These are phyloP conservation scores for Uloborus plumipes DNA, from an alignment of 2,888 invertebrate species.

Conservation along the genomic window DNA sequence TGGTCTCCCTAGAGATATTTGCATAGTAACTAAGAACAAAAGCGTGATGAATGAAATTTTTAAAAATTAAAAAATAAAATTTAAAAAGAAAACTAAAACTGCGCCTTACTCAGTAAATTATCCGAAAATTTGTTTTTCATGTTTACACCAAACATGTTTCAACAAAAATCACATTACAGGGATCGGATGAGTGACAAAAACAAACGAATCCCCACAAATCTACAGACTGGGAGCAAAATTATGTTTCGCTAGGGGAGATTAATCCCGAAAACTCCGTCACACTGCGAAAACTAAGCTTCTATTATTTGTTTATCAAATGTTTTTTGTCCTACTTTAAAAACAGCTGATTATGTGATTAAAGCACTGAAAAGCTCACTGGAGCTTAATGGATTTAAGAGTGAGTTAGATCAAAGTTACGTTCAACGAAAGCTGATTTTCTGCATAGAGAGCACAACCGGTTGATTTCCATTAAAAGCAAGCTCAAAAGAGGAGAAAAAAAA, in stretches of 20 bases:
- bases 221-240: conserved; percentile 26
- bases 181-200: conserved; percentile 18
- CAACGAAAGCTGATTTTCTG: background rate
- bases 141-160: too few relatives aligned
- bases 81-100: too few relatives aligned
- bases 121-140: too few relatives aligned
- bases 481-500: too few relatives aligned
- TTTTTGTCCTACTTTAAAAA: conserved; percentile 28
- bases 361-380: conserved; percentile 34
- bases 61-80: too few relatives aligned
- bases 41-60: too few relatives aligned
- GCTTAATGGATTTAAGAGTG: conserved; percentile 40
- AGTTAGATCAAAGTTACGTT: conserved; percentile 30
- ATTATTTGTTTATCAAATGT: conserved; percentile 28
- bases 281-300: conserved; percentile 21
- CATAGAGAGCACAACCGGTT: too few relatives aligned
- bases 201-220: conserved; percentile 23
- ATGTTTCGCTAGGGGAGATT: conserved; percentile 31
- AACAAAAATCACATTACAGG: background rate
- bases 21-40: too few relatives aligned
- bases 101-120: too few relatives aligned
- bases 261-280: conserved; percentile 26
- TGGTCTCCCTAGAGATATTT: too few relatives aligned
- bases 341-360: conserved; percentile 30
- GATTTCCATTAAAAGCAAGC: too few relatives aligned